Evolutionary conservation across 2,888 invertebrate species (phyloP), one percentile per base, ranked within the genome.

Genomic region (Xylocampa areola): DNA sequence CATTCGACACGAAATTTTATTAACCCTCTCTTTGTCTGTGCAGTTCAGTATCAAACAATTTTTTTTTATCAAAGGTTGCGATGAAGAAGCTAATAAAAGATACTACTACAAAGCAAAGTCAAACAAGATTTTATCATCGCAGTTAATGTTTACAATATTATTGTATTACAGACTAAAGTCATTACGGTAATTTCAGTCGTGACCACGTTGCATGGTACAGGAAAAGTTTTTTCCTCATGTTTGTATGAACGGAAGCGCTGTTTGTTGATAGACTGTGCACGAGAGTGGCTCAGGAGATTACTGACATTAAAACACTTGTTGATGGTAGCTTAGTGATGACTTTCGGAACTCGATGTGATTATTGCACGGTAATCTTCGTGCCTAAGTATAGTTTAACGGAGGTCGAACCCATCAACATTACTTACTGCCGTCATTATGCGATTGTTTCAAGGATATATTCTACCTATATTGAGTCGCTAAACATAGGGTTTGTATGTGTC

Each of bases 241-340:
- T 77, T 70, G 73, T 73, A 71, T 73, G 71, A 79, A 85, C 89
- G 91, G 90, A 91, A 89, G 87, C 79, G 64, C 62, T 60, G 71
- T 71, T 67, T 80, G 73, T 83, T 87, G 85, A 84, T 84, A 82
- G 77, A 73, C 72, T 76, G 74, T 73, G 73, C 84, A 86, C 81
- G 85, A 85, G 77, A 76, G 76, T 75, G 78, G 81, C 82, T 85
- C 70, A 70, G 75, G 74, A 84, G 86, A 90, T 90, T 87, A 86
- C 82, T 65, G 73, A 76, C 81, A 88, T 88, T 87, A 88, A 79
- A 84, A 79, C 79, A 86, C 85, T 84, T 82, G 87, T 86, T 88
- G 86, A 86, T 87, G 81, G 82, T 73, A 74, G 76, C 76, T 77
- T 74, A 76, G 70, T 85, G 86, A 88, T 86, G 85, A 83, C 78